Evolutionary conservation across 2,113 vertebrate species (phyloP), one percentile per base, ranked within the genome.

Genomic region (Hippocampus barbouri): DNA sequence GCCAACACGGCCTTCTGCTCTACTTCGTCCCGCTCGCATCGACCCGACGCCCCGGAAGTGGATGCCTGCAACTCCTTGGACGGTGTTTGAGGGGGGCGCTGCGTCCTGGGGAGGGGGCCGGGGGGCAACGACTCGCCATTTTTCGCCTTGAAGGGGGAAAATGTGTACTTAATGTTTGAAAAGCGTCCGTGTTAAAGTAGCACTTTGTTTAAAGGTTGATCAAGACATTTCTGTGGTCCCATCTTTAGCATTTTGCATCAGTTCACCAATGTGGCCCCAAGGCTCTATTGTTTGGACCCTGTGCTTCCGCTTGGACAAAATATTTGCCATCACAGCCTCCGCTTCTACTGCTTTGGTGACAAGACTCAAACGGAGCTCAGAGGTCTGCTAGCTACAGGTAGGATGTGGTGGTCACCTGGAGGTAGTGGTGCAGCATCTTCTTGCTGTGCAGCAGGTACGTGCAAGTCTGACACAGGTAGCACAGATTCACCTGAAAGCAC

Each of bases 341-440:
- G 30, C 30, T 30, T 30, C 30, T 3, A 30, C 30, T 30, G 30
- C 30, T 30, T 4, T 30, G 30, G 3, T 30, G 30, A 30, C 30
- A 30, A 30, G 30, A 30, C 30, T 30, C 30, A 30, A 30, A 30
- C 3, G 30, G 30, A 30, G 30, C 30, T 30, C 30, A 34, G 30
- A 34, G 30, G 30, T 34, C 30, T 34, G 30, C 30, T 34, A 2
- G 43, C 9, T 45, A 12, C 9, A 45, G 43, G 43, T 47, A 15
- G 45, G 12, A 14, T 45, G 0, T 30, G 5, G 59, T 9, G 68
- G 74, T 88, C 76, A 98, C 97, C 96, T 98, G 97, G 43, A 99
- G 85, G 86, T 96, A 98, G 91, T 98, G 97, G 85, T 97, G 96
- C 20, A 99, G 95, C 96, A 99, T 97, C 90, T 98, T 98, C 74